phyloP scores from a whole-genome alignment of 2,797 vertebrate genomes.

The Morus bassanus region DNA sequence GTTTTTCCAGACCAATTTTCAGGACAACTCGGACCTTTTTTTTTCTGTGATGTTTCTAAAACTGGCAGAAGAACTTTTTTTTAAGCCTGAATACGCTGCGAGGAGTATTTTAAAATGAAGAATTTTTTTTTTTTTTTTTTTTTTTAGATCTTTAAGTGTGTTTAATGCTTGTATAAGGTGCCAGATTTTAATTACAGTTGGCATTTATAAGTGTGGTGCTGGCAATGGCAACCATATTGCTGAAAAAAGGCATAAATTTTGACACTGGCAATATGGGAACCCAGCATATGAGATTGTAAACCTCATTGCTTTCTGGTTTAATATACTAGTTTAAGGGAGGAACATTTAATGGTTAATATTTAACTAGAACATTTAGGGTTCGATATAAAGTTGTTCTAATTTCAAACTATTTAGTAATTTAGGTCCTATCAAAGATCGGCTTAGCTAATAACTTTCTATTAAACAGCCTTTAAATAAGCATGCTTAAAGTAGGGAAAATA shows the following conservation, averaged over 20 bases:
- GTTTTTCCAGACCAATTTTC: conserved; percentile 35
- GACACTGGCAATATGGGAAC: conserved; percentile 82
- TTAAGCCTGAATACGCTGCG: conserved; percentile 53
- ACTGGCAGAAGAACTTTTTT: conserved; percentile 67
- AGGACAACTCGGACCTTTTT: conserved; percentile 55
- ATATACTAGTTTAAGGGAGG: conserved; percentile 63
- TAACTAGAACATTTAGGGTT: conserved; percentile 64
- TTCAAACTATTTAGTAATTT: conserved; percentile 68
- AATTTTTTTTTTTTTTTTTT: background rate
- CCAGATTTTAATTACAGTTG: conserved; percentile 86
- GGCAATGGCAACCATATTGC: conserved; percentile 79
- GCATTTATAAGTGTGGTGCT: conserved; percentile 81
- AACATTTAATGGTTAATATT: conserved; percentile 64
- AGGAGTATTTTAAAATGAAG: conserved; percentile 75
- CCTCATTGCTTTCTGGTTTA: conserved; percentile 74
- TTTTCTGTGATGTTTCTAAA: conserved; percentile 65
- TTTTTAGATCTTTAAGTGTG: conserved; percentile 54
- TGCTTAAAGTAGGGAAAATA: conserved; percentile 73
- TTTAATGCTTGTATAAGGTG: conserved; percentile 75
- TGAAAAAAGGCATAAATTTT: conserved; percentile 83
- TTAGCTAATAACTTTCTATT: conserved; percentile 70
- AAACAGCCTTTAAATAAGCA: conserved; percentile 65
- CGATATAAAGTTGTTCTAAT: conserved; percentile 63
- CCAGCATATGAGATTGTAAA: conserved; percentile 74
- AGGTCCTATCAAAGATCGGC: conserved; percentile 62